These are phyloP conservation scores for Furcula furcula DNA, from an alignment of 2,888 invertebrate genomes.

Conservation along the genomic window DNA sequence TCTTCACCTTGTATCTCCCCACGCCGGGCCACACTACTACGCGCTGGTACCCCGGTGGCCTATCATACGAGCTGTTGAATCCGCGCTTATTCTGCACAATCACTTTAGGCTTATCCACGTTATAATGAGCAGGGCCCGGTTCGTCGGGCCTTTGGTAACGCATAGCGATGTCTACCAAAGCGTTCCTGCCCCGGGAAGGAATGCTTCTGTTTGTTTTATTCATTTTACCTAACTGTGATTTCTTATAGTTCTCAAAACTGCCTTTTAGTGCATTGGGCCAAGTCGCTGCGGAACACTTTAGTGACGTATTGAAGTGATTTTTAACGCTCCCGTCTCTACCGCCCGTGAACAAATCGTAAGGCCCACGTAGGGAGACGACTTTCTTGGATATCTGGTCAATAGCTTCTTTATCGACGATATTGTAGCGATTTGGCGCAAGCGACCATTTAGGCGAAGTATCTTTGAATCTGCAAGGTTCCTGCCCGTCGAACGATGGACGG, in stretches of 20 bases:
- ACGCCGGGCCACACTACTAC: constrained; percentile 67
- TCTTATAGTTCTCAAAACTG: constrained; percentile 53
- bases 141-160: constrained; percentile 68
- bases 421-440: constrained; percentile 64
- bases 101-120: constrained; percentile 34
- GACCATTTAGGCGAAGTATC: constrained; percentile 51
- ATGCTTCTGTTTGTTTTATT: constrained; percentile 57
- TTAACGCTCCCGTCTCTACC: constrained; percentile 72
- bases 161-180: constrained; percentile 72
- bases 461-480: constrained; percentile 62
- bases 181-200: constrained; percentile 65
- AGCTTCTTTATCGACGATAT: constrained; percentile 52
- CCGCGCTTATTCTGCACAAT: constrained; percentile 47
- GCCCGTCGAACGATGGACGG: constrained; percentile 55
- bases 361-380: constrained; percentile 59
- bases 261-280: constrained; percentile 63
- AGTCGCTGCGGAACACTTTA: constrained; percentile 46
- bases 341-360: constrained; percentile 75
- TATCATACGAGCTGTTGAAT: constrained; percentile 66
- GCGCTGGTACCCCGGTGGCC: constrained; percentile 55
- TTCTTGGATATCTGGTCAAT: constrained; percentile 62
- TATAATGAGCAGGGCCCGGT: constrained; percentile 78
- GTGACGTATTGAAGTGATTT: constrained; percentile 69
- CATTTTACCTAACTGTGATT: constrained; percentile 55
- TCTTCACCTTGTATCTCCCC: constrained; percentile 51